phyloP scores from a whole-genome alignment of 1,140 invertebrate species.

The Scaptomyza graminum region DNA sequence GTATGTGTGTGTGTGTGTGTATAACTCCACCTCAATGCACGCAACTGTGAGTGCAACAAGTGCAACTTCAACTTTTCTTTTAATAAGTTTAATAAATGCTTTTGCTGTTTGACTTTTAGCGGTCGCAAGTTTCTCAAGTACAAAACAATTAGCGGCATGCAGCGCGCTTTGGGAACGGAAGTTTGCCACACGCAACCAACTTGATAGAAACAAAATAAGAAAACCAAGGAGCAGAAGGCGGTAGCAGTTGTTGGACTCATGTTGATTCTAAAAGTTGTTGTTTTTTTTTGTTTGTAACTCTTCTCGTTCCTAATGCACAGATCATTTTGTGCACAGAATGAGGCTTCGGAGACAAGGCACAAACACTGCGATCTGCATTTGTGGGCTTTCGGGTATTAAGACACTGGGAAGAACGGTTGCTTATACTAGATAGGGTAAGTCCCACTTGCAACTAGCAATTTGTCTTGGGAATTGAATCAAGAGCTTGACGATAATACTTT shows the following conservation, averaged over 20 bases:
- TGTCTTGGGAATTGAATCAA: background rate
- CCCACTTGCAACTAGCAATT: background rate
- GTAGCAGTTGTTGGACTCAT: background rate
- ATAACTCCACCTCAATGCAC: slow-evolving; percentile 28
- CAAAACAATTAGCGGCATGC: slow-evolving; percentile 75
- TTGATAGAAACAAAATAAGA: background rate
- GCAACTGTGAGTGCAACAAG: slow-evolving; percentile 47
- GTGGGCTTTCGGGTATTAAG: slow-evolving; percentile 52
- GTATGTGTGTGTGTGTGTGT: no score
- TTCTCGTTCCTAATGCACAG: slow-evolving; percentile 12
- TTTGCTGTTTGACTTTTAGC: slow-evolving; percentile 73
- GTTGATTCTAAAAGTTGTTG: background rate
- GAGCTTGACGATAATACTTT: background rate
- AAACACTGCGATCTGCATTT: slow-evolving; percentile 53
- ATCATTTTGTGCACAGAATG: slow-evolving; percentile 16
- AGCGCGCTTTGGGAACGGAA: slow-evolving; percentile 70
- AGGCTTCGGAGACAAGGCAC: slow-evolving; percentile 3
- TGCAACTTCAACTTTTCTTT: slow-evolving; percentile 43
- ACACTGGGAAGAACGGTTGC: background rate
- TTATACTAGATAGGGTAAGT: background rate
- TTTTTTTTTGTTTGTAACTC: background rate
- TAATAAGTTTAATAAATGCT: slow-evolving; percentile 79
- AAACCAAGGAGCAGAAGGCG: background rate
- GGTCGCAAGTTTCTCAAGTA: slow-evolving; percentile 78
- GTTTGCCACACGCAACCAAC: slow-evolving; percentile 67